Conservation (phyloP, 2,113 vertebrate genomes). For the Labeo catla region DNA sequence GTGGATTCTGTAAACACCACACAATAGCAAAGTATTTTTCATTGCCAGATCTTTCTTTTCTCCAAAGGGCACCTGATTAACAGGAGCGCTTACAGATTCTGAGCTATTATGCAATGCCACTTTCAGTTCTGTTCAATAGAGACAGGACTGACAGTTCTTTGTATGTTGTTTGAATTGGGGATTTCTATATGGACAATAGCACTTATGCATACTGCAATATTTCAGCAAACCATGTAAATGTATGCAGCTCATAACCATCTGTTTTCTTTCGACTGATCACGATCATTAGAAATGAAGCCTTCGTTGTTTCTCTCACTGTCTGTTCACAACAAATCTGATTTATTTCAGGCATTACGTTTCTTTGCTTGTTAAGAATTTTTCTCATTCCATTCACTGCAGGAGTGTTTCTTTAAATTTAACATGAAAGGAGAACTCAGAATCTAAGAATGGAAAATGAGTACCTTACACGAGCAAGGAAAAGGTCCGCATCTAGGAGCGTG, state of each 20-base stretch:
- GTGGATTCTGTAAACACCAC: constrained; percentile 4
- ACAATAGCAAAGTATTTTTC: neutral
- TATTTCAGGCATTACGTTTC: neutral
- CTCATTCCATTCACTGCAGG: neutral
- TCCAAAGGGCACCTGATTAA: neutral
- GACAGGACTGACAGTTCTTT: neutral
- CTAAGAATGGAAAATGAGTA: neutral
- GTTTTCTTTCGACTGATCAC: neutral
- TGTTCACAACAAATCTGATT: constrained; percentile 8
- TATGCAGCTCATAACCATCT: neutral
- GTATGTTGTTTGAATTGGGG: neutral
- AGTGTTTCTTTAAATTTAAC: constrained; percentile 24
- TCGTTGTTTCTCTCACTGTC: neutral
- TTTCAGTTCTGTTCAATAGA: neutral
- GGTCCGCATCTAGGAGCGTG: neutral
- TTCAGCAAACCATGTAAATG: neutral
- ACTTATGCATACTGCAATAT: neutral
- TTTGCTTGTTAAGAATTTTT: constrained; percentile 14
- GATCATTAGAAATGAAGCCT: constrained; percentile 1
- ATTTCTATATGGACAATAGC: neutral
- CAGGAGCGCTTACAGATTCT: neutral
- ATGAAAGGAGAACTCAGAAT: constrained; percentile 27
- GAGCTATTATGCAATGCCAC: neutral
- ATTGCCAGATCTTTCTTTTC: neutral
- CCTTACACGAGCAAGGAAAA: neutral